Evolutionary conservation across 2,888 invertebrate species (phyloP).

Genomic region (Anoncus sp.): DNA sequence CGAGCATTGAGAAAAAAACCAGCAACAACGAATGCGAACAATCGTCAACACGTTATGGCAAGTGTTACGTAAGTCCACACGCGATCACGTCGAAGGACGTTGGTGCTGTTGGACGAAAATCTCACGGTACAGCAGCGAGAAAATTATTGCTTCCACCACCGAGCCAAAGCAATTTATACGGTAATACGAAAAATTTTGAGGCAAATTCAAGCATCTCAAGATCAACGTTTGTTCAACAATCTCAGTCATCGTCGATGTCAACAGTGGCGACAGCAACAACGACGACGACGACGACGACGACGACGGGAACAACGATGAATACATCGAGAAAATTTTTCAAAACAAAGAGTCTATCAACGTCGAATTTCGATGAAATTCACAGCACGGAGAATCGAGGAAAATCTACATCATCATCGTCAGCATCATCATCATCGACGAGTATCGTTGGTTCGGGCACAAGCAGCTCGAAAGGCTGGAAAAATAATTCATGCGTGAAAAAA

Average conservation of each 20-base stretch:
- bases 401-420: background rate
- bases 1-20: slow-evolving; percentile 1
- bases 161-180: background rate
- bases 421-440: slow-evolving; percentile 1
- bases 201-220: background rate
- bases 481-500: slow-evolving; percentile 32
- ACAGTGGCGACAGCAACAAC: too few relatives aligned
- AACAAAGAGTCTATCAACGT: slow-evolving; percentile 73
- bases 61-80: slow-evolving; percentile 46
- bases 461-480: slow-evolving; percentile 41
- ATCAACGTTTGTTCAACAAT: slow-evolving; percentile 1
- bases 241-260: background rate
- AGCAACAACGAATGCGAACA: background rate
- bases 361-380: slow-evolving; percentile 63
- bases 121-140: background rate
- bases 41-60: slow-evolving; percentile 53
- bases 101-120: background rate
- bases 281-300: slow-evolving; percentile 2
- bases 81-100: background rate
- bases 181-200: background rate
- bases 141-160: slow-evolving; percentile 27
- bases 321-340: slow-evolving; percentile 75
- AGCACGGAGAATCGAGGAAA: background rate
- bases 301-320: slow-evolving; percentile 6
- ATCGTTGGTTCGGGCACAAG: slow-evolving; percentile 1